Evolutionary conservation across 2,888 invertebrate species (phyloP).

Genomic region (Lasioglossum pauxillum): DNA sequence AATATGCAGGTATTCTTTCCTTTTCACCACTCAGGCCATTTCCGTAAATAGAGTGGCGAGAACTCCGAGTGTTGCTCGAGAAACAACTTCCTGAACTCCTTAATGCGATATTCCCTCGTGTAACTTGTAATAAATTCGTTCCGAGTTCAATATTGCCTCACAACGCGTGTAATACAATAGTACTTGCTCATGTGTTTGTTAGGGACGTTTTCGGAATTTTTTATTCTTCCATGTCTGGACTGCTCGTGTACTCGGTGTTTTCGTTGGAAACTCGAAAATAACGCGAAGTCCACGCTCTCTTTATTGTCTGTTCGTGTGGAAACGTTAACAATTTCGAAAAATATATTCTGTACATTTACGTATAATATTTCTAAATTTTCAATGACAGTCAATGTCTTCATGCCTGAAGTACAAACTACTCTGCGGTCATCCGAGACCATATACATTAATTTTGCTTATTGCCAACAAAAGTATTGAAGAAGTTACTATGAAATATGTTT

Average conservation of each 20-base stretch:
- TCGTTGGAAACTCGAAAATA: not conserved
- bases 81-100: not conserved
- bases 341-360: too few species aligned
- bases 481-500: too few species aligned
- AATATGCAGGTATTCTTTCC: conserved; percentile 28
- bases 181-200: not conserved
- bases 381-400: too few species aligned
- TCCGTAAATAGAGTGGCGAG: conserved; percentile 11
- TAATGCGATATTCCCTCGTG: not conserved
- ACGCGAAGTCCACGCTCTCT: not conserved
- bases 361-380: too few species aligned
- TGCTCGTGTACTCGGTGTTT: not conserved
- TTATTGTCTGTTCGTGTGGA: not conserved
- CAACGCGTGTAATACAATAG: not conserved
- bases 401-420: too few species aligned
- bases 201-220: not conserved
- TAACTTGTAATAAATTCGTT: conserved; percentile 8
- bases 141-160: not conserved
- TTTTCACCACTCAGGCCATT: conserved; percentile 5
- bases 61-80: not conserved
- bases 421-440: too few species aligned
- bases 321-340: too few species aligned
- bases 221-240: not conserved
- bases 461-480: too few species aligned
- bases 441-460: too few species aligned